These are phyloP conservation scores for Gari tellinella DNA, from an alignment of 2,888 invertebrate species.

Conservation along the genomic window DNA sequence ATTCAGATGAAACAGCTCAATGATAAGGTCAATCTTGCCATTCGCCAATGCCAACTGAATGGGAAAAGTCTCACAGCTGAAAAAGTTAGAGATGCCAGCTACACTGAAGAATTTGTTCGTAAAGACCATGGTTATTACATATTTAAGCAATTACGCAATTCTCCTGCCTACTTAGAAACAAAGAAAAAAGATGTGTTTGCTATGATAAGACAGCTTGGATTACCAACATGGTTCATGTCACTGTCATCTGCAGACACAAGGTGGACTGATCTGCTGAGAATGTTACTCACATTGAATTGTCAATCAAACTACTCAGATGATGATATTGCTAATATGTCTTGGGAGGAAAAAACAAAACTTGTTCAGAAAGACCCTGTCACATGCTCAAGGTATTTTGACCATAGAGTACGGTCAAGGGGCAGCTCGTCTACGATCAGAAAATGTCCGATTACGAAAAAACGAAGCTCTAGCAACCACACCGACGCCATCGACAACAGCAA, in stretches of 20 bases:
- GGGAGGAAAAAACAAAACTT: no score
- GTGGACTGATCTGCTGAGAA: no score
- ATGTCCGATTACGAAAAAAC: no score
- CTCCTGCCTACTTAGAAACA: slow-evolving; percentile 34
- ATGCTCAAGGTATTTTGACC: no score
- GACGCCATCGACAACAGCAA: no score
- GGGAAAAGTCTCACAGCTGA: slow-evolving; percentile 35
- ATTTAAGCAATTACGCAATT: slow-evolving; percentile 41
- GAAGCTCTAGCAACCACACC: no score
- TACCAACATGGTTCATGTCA: slow-evolving; percentile 57
- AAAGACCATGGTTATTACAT: slow-evolving; percentile 79
- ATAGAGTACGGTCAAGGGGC: no score
- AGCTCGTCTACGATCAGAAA: no score
- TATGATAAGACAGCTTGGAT: slow-evolving; percentile 51
- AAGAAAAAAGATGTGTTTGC: slow-evolving; percentile 54
- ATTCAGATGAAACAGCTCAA: slow-evolving; percentile 40
- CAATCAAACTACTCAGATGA: no score
- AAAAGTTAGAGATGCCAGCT: slow-evolving; percentile 13
- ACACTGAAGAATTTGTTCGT: slow-evolving; percentile 56
- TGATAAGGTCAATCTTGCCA: slow-evolving; percentile 44
- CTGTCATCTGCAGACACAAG: slow-evolving; percentile 21
- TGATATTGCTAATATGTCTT: no score
- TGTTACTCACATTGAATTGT: no score
- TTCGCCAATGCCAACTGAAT: slow-evolving; percentile 32
- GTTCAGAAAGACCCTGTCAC: no score